phyloP scores from a whole-genome alignment of 2,888 invertebrate genomes.

The Temnothorax rugatulus region DNA sequence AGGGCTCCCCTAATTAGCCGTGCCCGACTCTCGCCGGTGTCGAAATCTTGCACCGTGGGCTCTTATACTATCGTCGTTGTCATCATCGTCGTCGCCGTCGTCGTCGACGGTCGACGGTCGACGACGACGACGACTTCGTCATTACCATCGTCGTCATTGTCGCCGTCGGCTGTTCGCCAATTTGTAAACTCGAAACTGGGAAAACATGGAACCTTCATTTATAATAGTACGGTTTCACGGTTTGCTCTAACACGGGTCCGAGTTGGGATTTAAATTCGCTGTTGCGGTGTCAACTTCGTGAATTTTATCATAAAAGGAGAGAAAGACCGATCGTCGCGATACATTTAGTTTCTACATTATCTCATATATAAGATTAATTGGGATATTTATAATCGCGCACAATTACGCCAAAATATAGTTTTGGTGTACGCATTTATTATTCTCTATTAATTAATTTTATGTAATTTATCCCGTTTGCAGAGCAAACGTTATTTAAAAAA shows the following conservation, averaged over 20 bases:
- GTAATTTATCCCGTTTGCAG: background rate
- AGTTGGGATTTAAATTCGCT: slow-evolving; percentile 42
- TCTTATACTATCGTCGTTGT: slow-evolving; percentile 57
- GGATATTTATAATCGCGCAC: slow-evolving; percentile 1
- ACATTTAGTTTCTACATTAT: slow-evolving; percentile 9
- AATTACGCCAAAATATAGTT: background rate
- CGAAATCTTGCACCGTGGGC: slow-evolving; percentile 83
- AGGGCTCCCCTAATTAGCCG: slow-evolving; percentile 82
- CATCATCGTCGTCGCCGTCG: slow-evolving; percentile 31
- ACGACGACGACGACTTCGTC: slow-evolving; percentile 48
- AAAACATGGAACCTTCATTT: slow-evolving; percentile 75
- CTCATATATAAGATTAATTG: background rate
- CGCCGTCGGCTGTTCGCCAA: slow-evolving; percentile 74
- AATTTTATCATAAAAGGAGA: slow-evolving; percentile 29
- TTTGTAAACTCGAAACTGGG: slow-evolving; percentile 81
- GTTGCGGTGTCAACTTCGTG: slow-evolving; percentile 23
- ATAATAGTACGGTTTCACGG: slow-evolving; percentile 80
- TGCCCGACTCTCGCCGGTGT: slow-evolving; percentile 79
- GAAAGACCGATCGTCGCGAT: slow-evolving; percentile 29
- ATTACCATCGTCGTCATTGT: slow-evolving; percentile 56
- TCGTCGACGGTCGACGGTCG: slow-evolving; percentile 23
- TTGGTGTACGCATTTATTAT: background rate
- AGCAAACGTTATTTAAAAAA: background rate
- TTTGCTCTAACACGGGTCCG: slow-evolving; percentile 29
- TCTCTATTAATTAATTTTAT: background rate